These are phyloP conservation scores for Lepidocyrtinus sp. DNA, from an alignment of 2,888 invertebrate species.

Conservation along the genomic window DNA sequence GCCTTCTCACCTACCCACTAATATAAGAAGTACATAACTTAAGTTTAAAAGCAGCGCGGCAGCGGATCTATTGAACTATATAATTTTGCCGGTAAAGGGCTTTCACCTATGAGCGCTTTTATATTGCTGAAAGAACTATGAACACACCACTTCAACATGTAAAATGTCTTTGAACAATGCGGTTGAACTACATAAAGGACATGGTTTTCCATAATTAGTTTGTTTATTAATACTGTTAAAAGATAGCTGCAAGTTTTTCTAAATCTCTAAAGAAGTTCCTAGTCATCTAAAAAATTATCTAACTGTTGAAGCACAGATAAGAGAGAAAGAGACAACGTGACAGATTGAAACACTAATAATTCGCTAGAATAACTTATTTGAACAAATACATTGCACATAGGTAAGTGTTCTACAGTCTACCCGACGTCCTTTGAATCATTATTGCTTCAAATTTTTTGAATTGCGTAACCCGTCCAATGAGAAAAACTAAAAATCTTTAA, in stretches of 20 bases:
- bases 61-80: too few species aligned
- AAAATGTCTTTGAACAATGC: neutral
- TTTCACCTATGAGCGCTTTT: neutral
- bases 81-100: too few species aligned
- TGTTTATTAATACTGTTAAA: neutral
- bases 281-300: constrained; percentile 5
- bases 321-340: neutral
- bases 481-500: too few species aligned
- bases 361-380: neutral
- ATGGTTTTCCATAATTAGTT: neutral
- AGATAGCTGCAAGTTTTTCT: constrained; percentile 1
- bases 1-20: neutral
- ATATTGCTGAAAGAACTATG: neutral
- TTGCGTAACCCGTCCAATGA: too few species aligned
- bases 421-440: constrained; percentile 29
- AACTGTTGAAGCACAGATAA: constrained; percentile 2
- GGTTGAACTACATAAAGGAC: too few species aligned
- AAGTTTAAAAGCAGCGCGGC: too few species aligned
- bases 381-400: neutral
- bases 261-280: constrained; percentile 3
- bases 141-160: neutral
- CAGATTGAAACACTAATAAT: neutral
- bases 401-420: constrained; percentile 40
- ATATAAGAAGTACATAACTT: neutral
- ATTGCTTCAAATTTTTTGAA: too few species aligned